phyloP scores from a whole-genome alignment of 2,113 vertebrate genomes.

The Marcusenius ussheri region DNA sequence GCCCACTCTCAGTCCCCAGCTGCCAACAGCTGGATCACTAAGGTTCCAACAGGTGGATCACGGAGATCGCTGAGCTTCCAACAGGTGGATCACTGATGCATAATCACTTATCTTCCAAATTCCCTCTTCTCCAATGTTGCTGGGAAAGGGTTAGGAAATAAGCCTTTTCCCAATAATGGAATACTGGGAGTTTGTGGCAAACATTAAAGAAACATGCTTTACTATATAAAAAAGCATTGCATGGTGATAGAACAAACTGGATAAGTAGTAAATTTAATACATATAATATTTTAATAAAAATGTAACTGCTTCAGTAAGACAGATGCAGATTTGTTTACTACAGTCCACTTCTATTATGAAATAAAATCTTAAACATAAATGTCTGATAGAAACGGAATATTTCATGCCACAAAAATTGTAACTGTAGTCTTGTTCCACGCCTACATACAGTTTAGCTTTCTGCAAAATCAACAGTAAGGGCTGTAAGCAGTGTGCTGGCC shows the following conservation, averaged over 20 bases:
- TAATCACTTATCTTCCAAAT: neutral
- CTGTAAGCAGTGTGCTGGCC: neutral
- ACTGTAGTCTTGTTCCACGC: neutral
- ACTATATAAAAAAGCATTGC: neutral
- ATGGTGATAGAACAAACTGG: neutral
- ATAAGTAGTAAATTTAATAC: neutral
- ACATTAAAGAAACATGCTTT: neutral
- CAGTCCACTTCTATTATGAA: neutral
- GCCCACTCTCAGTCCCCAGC: neutral
- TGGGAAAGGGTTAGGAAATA: neutral
- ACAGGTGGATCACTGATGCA: neutral
- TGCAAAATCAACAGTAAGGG: neutral
- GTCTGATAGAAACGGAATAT: neutral
- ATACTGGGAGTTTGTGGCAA: neutral
- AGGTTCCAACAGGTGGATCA: neutral
- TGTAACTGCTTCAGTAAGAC: neutral
- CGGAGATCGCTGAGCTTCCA: neutral
- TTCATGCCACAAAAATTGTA: neutral
- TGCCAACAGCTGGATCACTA: neutral
- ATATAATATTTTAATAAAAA: neutral
- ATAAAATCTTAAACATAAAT: neutral
- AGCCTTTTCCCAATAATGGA: neutral
- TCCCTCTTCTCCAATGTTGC: neutral
- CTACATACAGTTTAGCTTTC: neutral
- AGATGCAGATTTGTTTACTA: neutral